Base-by-base conservation (phyloP, 2,888 invertebrate genomes). In the Eulithis prunata region DNA sequence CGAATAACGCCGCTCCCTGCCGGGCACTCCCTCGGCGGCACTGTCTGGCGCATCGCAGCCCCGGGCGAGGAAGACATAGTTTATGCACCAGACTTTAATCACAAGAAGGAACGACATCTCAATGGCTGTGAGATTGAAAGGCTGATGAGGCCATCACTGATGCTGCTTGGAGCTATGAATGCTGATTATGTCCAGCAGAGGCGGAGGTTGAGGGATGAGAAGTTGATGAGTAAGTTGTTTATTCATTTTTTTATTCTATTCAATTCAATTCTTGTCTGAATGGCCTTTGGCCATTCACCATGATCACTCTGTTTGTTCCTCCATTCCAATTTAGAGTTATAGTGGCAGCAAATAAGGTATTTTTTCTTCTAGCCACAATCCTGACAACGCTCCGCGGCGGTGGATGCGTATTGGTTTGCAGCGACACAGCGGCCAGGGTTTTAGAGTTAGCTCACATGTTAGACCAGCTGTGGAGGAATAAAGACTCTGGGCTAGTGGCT, bases 1-100 rank as follows among this genome's bases (percentile, higher is more conserved):
- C 97, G 98, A 11, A 97, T 97, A 56, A 99, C 99, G 0, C 99
- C 99, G 0, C 89, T 99, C 21, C 98, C 99, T 7, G 99, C 99
- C 1, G 98, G 99, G 0, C 99, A 99, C 87, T 98, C 99, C 95
- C 97, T 99, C 55, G 99, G 99, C 2, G 99, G 99, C 13, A 98
- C 99, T 0, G 97, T 99, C 57, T 99, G 99, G 99, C 97, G 98
- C 80, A 99, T 99, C 28, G 97, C 98, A 41, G 99, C 99, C 82
- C 97, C 98, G 41, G 99, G 99, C 0, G 99, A 99, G 84, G 99
- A 99, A 88, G 99, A 99, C 81, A 99, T 99, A 71, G 96, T 99
- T 1, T 99, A 99, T 87, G 99, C 99, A 0, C 97, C 98, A 0
- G 99, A 99, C 85, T 99, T 98, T 83, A 99, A 99, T 89, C 99